Percentiles rank a stretch among this genome's conserved stretches.
phyloP scores from a whole-genome alignment of 2,888 invertebrate genomes.

The Acrobeloides nanus region DNA sequence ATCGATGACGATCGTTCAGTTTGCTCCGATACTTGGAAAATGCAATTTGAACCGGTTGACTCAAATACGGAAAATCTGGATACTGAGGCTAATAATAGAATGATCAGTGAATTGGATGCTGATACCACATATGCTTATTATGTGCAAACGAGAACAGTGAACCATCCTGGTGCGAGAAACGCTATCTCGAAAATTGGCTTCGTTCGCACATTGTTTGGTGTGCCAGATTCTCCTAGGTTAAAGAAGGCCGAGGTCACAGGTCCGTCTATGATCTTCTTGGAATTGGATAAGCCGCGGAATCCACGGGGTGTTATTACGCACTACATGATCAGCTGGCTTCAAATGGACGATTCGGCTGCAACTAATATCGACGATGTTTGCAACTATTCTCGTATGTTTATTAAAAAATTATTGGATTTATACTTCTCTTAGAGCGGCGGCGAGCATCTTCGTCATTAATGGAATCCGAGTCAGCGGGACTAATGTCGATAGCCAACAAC shows the following conservation, averaged over 20 bases:
- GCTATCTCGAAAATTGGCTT: constrained; percentile 47
- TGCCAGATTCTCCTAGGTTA: constrained; percentile 35
- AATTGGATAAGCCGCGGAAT: constrained; percentile 70
- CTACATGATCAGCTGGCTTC: constrained; percentile 60
- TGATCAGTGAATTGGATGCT: too few relatives aligned
- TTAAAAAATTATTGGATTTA: too few relatives aligned
- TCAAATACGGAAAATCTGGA: too few relatives aligned
- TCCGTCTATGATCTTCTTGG: constrained; percentile 55
- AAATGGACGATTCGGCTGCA: too few relatives aligned
- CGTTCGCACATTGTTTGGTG: constrained; percentile 33
- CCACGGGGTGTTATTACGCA: constrained; percentile 77
- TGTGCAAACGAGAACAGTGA: constrained; percentile 67
- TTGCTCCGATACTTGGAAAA: constrained; percentile 47
- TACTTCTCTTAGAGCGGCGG: too few relatives aligned
- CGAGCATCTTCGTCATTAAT: too few relatives aligned
- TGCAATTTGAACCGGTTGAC: too few relatives aligned
- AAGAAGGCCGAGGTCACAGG: constrained; percentile 15
- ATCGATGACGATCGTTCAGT: constrained; percentile 65
- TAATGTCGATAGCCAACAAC: too few relatives aligned
- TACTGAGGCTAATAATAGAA: too few relatives aligned
- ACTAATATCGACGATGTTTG: too few relatives aligned
- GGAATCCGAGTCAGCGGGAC: too few relatives aligned
- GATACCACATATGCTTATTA: constrained; percentile 87
- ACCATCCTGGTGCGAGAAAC: constrained; percentile 46
- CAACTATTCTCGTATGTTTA: too few relatives aligned